Evolutionary conservation across 2,113 vertebrate genomes (phyloP).

Genomic region (Stigmatopora argus): DNA sequence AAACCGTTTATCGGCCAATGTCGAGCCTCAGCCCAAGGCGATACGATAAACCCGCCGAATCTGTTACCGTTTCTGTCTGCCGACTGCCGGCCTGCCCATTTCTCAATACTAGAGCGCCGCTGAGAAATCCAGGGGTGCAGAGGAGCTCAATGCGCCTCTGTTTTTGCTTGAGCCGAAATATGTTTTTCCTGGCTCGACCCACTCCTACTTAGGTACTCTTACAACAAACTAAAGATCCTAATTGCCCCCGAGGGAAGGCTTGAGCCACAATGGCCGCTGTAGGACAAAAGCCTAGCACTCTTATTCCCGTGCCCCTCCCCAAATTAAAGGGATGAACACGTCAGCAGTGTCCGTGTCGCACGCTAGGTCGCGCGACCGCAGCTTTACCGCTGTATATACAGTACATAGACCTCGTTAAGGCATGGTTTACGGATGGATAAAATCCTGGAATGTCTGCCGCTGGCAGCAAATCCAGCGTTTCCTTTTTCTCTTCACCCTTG

Average conservation of each 20-base stretch:
- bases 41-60: constrained; percentile 27
- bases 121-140: constrained; percentile 73
- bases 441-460: constrained; percentile 68
- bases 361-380: constrained; percentile 53
- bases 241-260: constrained; percentile 87
- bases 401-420: constrained; percentile 48
- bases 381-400: constrained; percentile 62
- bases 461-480: constrained; percentile 63
- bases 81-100: constrained; percentile 72
- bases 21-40: constrained; percentile 32
- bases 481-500: constrained; percentile 60
- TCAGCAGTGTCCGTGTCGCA: constrained; percentile 71
- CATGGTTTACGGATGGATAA: constrained; percentile 44
- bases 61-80: constrained; percentile 79
- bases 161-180: constrained; percentile 89
- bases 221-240: constrained; percentile 93
- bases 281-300: constrained; percentile 86
- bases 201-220: constrained; percentile 89
- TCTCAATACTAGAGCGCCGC: constrained; percentile 83
- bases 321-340: constrained; percentile 80
- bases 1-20: no score
- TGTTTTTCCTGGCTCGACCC: constrained; percentile 89
- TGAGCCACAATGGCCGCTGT: constrained; percentile 88
- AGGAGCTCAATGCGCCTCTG: constrained; percentile 88
- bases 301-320: constrained; percentile 79